Base-by-base conservation (phyloP, 2,113 vertebrate species). In the Shinisaurus crocodilurus region DNA sequence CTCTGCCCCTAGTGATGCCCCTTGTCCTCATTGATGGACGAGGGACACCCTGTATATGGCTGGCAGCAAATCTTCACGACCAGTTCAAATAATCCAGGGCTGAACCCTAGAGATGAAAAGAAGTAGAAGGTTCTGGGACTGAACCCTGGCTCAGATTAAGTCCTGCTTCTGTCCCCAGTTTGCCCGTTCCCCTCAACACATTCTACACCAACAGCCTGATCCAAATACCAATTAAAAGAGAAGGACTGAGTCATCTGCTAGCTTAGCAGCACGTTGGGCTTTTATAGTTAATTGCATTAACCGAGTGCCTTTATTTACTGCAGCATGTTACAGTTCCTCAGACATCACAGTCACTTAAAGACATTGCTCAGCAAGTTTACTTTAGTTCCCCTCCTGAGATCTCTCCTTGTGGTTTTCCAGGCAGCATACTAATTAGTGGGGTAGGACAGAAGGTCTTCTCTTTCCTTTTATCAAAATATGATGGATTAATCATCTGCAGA, bases 251-350 rank as follows among this genome's bases (percentile, higher is more conserved):
- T 76, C 65, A 48, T 48, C 81, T 79, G 45, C 60, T 90, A 69
- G 60, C 74, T 40, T 12, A 50, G n/a, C 45, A 67, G 43, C 25
- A 27, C 77, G 48, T 50, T 90, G 32, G n/a, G 63, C 75, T 76
- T 85, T 90, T 85, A 90, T 69, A 79, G 43, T 85, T 90, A 90
- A 85, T 85, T 90, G 82, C 48, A 27, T 90, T 85, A 90, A 85
- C 82, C 69, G 82, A 85, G 82, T 70, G 15, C 60, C 40, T 85
- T 79, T 85, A 85, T 69, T 85, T 85, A 69, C 45, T 69, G n/a
- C 82, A 34, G 34, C 60, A 32, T 79, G 74, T 69, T 90, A 79
- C 74, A 70, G 60, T 85, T 79, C 43, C 60, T 90, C 60, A 79
- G 75, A 79, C 80, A 32, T 89, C 80, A 63, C 69, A 63, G 70